Evolutionary conservation across 2,888 invertebrate genomes (phyloP), one percentile per base, ranked within the genome.

Genomic region (Asteroscopus sphinx): DNA sequence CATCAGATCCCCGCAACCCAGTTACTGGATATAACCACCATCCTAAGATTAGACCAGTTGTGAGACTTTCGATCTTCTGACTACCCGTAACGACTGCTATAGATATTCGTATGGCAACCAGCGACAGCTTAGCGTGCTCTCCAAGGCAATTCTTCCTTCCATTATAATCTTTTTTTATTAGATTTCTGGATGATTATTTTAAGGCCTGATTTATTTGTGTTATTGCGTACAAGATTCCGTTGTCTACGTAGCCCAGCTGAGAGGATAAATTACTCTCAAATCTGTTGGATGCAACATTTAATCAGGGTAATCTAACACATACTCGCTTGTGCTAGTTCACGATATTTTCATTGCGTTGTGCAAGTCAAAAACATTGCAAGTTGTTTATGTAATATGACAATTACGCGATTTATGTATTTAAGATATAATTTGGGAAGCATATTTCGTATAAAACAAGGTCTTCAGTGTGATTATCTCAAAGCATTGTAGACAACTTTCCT

Each of bases 221-320:
- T 30, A 53, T 47, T 60, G 37, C 42, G 46, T 45, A 32, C 39
- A 36, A 44, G 17, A 67, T 61, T 48, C 40, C 48, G 26, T 25
- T 15, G 16, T 32, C 15, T 17, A 16, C 13, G 45, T 41, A 35
- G 33, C 49, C 6, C 16, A 12, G 33, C 32, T 39, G 8, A 47
- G 69, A 73, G 67, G 67, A 73, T 69, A 58, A 67, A 73, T 73
- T 32, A 72, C 52, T 52, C 37, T 35, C n/a, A 16, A 59, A 64
- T 42, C 26, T 11, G 28, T 42, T 48, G 36, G 51, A 63, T 59
- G 64, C 68, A 69, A 71, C 36, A 59, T 48, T 45, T 66, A 70
- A 68, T 68, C 60, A 54, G 53, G 32, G 63, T 63, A 66, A 71
- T 71, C 51, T 49, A 53, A 63, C 25, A 39, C 16, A 46, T 32